Percentiles rank a stretch among this genome's conserved stretches.
These are phyloP conservation scores for Holothuria leucospilota DNA, from an alignment of 53 echinoderm and acorn worm genomes.

Conservation along the genomic window DNA sequence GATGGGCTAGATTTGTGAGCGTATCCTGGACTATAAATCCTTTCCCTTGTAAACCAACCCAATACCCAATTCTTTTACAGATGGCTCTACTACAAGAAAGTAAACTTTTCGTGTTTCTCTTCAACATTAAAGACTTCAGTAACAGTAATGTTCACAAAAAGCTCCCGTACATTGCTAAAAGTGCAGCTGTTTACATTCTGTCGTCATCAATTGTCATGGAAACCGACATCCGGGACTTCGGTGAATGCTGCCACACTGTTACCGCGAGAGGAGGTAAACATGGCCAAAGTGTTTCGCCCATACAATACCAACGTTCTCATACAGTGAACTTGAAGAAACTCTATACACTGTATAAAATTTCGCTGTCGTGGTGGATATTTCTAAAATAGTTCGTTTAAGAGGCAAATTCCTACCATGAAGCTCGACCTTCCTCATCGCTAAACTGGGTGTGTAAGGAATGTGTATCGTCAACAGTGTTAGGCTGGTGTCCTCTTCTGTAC, in stretches of 20 bases:
- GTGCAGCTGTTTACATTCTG: background rate
- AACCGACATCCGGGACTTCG: slow-evolving; percentile 16
- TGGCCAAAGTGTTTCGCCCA: background rate
- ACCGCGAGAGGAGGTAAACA: background rate
- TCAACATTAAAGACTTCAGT: no score
- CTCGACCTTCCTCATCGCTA: slow-evolving; percentile 35
- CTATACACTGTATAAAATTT: no score
- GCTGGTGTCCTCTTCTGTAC: background rate
- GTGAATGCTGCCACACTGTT: background rate
- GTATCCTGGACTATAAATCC: no score
- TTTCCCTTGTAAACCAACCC: no score
- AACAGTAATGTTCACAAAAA: background rate
- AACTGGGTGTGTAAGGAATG: slow-evolving; percentile 34
- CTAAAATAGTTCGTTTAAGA: background rate
- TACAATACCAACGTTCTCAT: background rate
- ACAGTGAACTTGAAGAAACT: background rate
- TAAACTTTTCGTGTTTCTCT: no score
- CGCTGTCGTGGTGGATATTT: background rate
- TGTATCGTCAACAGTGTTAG: background rate
- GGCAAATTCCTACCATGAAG: background rate
- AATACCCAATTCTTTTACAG: no score
- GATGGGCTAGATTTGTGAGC: no score
- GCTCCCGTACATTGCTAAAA: background rate
- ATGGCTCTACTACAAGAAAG: no score
- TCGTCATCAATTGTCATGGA: slow-evolving; percentile 17